These are phyloP conservation scores for Pionites leucogaster DNA, from an alignment of 2,113 vertebrate species.

Conservation along the genomic window DNA sequence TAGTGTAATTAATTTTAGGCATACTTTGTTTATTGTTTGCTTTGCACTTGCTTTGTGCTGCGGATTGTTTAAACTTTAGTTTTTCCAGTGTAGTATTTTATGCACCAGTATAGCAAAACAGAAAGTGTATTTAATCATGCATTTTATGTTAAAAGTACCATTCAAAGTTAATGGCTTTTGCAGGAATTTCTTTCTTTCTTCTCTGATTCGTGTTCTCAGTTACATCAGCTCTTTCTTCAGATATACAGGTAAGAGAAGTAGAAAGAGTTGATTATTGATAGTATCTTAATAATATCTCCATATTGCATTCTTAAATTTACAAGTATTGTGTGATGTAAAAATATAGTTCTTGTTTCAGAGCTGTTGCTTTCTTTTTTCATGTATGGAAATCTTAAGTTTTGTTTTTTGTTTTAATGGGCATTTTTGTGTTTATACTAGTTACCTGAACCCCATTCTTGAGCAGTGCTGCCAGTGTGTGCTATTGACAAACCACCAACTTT, in stretches of 20 bases:
- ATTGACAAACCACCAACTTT: background rate
- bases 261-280: background rate
- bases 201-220: constrained; percentile 74
- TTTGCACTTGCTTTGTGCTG: background rate
- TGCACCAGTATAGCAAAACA: background rate
- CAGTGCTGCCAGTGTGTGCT: background rate
- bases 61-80: background rate
- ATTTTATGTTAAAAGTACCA: background rate
- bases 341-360: background rate
- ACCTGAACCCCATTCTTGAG: background rate
- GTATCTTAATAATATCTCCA: background rate
- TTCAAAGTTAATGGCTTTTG: constrained; percentile 21
- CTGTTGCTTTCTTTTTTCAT: background rate
- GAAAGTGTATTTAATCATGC: background rate
- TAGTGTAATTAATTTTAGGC: background rate
- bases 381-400: background rate
- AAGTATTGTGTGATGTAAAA: background rate
- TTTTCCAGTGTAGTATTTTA: background rate
- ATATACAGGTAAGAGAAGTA: constrained; percentile 81
- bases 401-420: background rate
- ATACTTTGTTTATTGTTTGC: background rate
- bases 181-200: constrained; percentile 91
- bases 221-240: constrained; percentile 89
- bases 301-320: background rate
- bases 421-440: background rate